phyloP scores from a whole-genome alignment of 2,888 invertebrate species.

The Amiota communis region DNA sequence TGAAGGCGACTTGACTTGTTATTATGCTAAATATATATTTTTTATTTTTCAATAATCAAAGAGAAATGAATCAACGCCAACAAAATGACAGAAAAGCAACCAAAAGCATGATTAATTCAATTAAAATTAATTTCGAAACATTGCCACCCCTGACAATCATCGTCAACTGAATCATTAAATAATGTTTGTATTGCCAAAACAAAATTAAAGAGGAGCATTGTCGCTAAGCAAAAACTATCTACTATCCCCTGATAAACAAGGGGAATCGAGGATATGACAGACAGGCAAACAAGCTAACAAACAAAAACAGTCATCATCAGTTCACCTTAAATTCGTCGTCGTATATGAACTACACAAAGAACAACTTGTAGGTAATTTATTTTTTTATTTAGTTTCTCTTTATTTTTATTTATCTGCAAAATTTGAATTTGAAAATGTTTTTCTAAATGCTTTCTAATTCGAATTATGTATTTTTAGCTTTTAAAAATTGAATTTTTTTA shows the following conservation, averaged over 20 bases:
- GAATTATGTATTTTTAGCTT: slow-evolving; percentile 11
- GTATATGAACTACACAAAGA: slow-evolving; percentile 45
- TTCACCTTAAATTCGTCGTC: neutral
- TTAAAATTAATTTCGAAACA: slow-evolving; percentile 57
- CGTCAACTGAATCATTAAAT: slow-evolving; percentile 61
- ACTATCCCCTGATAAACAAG: neutral
- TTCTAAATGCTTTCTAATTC: neutral
- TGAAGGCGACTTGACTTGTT: neutral
- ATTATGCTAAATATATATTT: slow-evolving; percentile 14
- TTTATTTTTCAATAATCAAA: slow-evolving; percentile 18
- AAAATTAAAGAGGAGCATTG: neutral
- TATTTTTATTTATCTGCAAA: slow-evolving; percentile 12
- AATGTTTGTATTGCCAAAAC: slow-evolving; percentile 46
- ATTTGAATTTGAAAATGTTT: slow-evolving; percentile 12
- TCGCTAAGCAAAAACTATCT: slow-evolving; percentile 8
- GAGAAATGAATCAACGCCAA: slow-evolving; percentile 48
- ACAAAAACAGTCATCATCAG: too few species aligned
- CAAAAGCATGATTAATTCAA: slow-evolving; percentile 61
- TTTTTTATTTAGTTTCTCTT: slow-evolving; percentile 48
- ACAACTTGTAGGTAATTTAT: slow-evolving; percentile 59
- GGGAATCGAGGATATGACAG: neutral
- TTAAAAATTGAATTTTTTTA: slow-evolving; percentile 21
- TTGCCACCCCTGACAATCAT: slow-evolving; percentile 40
- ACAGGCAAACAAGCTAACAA: neutral
- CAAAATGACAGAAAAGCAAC: slow-evolving; percentile 43